Percentiles rank a stretch among this genome's conserved stretches.
Evolutionary conservation across 2,888 invertebrate genomes (phyloP).

Genomic region (Harpagoxenus sublaevis): DNA sequence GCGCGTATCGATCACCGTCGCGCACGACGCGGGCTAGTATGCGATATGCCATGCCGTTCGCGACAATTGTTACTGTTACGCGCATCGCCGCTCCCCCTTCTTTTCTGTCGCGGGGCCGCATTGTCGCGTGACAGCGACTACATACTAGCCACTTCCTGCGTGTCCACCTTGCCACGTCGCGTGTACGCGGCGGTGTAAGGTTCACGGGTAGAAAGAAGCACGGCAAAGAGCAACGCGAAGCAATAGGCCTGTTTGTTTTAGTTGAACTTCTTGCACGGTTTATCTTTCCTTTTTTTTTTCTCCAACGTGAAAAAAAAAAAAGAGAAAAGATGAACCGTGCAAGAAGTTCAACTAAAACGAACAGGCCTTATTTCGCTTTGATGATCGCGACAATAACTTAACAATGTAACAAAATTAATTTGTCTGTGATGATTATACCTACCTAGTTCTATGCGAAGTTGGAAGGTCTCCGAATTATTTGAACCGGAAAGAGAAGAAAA

Average conservation of each 20-base stretch:
- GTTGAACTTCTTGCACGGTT: too few species aligned
- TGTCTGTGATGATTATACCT: background rate
- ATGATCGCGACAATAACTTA: background rate
- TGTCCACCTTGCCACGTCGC: conserved; percentile 59
- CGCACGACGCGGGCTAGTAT: background rate
- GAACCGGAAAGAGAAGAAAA: background rate
- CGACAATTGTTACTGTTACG: conserved; percentile 64
- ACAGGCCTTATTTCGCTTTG: background rate
- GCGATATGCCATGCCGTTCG: conserved; percentile 45
- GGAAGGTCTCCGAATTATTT: background rate
- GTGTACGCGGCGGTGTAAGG: conserved; percentile 47
- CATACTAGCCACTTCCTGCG: conserved; percentile 73
- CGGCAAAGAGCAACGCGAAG: background rate
- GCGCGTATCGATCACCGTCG: conserved; percentile 31
- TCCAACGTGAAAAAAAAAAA: too few species aligned
- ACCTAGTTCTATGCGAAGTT: background rate
- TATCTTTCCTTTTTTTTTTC: too few species aligned
- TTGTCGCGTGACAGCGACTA: conserved; percentile 70
- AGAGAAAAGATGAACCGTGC: too few species aligned
- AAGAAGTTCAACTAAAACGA: too few species aligned
- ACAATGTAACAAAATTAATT: background rate
- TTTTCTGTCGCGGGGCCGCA: conserved; percentile 1
- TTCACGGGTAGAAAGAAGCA: conserved; percentile 8
- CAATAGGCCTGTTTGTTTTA: background rate
- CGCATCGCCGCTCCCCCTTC: conserved; percentile 43